A percentile compares a stretch with the other conserved stretches of the same genome.
phyloP scores from a whole-genome alignment of 2,797 vertebrate species.

The Hypotaenidia philippensis region DNA sequence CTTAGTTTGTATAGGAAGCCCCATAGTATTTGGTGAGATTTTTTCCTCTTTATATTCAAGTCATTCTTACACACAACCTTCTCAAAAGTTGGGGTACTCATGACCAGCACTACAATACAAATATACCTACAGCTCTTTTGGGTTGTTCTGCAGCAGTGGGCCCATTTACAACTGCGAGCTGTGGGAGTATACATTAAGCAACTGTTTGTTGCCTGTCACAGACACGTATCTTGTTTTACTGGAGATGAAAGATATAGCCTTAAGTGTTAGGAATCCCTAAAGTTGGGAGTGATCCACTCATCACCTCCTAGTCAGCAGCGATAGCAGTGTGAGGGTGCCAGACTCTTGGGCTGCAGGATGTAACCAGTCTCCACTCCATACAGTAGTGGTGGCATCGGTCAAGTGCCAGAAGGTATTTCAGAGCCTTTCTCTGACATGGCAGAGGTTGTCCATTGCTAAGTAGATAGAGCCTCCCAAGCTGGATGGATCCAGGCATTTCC shows the following conservation, averaged over 20 bases:
- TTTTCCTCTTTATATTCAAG: not conserved
- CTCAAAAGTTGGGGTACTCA: not conserved
- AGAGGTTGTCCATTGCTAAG: not conserved
- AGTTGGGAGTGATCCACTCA: slow-evolving; percentile 3
- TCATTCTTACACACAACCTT: not conserved
- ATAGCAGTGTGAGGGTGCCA: not conserved
- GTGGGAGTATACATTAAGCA: slow-evolving; percentile 37
- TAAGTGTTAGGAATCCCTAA: slow-evolving; percentile 25
- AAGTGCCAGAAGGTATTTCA: not conserved
- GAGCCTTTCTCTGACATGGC: not conserved
- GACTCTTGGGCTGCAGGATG: not conserved
- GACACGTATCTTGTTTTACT: slow-evolving; percentile 32
- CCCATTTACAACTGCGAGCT: not conserved
- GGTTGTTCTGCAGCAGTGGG: not conserved
- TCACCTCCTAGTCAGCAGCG: not conserved
- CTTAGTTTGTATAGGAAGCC: not conserved
- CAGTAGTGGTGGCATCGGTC: not conserved
- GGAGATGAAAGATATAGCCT: slow-evolving; percentile 40
- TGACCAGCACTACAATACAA: not conserved
- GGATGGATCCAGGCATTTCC: not conserved
- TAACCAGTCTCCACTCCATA: fast-evolving
- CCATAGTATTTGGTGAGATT: fast-evolving
- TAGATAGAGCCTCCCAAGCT: not conserved
- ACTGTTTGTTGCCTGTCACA: not conserved
- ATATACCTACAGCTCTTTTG: not conserved